A percentile compares a stretch with the other conserved stretches of the same genome.
Conservation (phyloP, 2,113 vertebrate species). For the Indicator maculatus region DNA sequence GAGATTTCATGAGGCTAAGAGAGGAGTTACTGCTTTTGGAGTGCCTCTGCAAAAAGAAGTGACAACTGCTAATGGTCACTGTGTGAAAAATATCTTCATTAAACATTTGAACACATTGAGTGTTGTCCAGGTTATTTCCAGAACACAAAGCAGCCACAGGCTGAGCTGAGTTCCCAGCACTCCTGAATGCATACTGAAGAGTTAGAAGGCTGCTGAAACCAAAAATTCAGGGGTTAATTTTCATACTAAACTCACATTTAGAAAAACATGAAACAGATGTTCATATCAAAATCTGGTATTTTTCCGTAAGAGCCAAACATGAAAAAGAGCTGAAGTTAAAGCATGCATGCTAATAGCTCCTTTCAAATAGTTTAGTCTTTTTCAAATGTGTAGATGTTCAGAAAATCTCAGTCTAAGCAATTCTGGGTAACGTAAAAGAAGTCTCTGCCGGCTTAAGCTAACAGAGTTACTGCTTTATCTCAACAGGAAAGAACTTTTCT, state of each 20-base stretch:
- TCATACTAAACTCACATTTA: slow-evolving; percentile 60
- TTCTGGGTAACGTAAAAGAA: background rate
- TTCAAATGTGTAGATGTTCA: slow-evolving; percentile 47
- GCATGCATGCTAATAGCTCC: slow-evolving; percentile 65
- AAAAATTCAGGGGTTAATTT: slow-evolving; percentile 71
- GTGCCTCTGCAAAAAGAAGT: background rate
- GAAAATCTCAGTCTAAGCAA: slow-evolving; percentile 58
- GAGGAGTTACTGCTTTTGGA: background rate
- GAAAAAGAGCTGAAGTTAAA: slow-evolving; percentile 71
- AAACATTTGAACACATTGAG: background rate
- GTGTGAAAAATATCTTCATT: background rate
- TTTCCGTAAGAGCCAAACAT: slow-evolving; percentile 65
- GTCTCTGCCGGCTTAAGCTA: slow-evolving; percentile 16
- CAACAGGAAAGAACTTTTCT: slow-evolving; percentile 45
- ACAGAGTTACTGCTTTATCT: slow-evolving; percentile 49
- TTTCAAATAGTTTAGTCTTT: slow-evolving; percentile 68
- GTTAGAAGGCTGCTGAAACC: background rate
- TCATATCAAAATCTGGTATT: slow-evolving; percentile 72
- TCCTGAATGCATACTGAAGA: background rate
- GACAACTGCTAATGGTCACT: background rate
- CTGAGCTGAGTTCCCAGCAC: background rate
- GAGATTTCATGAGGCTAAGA: background rate
- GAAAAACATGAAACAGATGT: slow-evolving; percentile 77
- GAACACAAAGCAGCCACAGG: background rate
- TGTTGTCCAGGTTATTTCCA: background rate